These are phyloP conservation scores for Hyppa rectilinea DNA, from an alignment of 2,888 invertebrate genomes.

Conservation along the genomic window DNA sequence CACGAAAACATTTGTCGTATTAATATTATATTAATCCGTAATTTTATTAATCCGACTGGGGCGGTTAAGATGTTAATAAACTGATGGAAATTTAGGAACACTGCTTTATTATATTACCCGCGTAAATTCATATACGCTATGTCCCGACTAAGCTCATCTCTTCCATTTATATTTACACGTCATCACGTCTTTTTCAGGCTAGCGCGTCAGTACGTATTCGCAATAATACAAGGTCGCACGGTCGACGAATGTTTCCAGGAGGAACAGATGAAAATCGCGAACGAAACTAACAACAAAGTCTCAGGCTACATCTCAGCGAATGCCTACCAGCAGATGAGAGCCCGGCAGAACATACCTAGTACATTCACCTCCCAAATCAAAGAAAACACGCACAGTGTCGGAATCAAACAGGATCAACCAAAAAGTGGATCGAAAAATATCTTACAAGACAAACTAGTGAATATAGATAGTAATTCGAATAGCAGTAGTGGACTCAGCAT, in stretches of 20 bases:
- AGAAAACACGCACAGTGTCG: slow-evolving; percentile 81
- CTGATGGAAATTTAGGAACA: too few relatives aligned
- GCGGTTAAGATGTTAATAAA: too few relatives aligned
- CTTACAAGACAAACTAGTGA: slow-evolving; percentile 87
- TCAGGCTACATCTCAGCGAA: slow-evolving; percentile 89
- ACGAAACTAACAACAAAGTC: slow-evolving; percentile 79
- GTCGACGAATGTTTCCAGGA: slow-evolving; percentile 92
- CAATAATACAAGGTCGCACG: slow-evolving; percentile 92
- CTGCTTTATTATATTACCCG: too few relatives aligned
- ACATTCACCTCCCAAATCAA: slow-evolving; percentile 82
- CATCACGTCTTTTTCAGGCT: slow-evolving; percentile 82
- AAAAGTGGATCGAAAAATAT: slow-evolving; percentile 84
- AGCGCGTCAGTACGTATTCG: slow-evolving; percentile 92
- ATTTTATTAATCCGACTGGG: too few relatives aligned
- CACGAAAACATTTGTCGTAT: too few relatives aligned
- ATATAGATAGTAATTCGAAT: slow-evolving; percentile 84
- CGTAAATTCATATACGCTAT: too few relatives aligned
- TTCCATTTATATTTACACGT: slow-evolving; percentile 11
- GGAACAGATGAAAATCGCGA: slow-evolving; percentile 81
- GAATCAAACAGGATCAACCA: slow-evolving; percentile 78
- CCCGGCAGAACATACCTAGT: slow-evolving; percentile 72
- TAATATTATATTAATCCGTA: too few relatives aligned
- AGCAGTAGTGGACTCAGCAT: slow-evolving; percentile 81
- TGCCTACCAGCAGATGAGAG: slow-evolving; percentile 82
- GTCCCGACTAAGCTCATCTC: too few relatives aligned